These are phyloP conservation scores for Dasysyrphus tricinctus DNA, from an alignment of 2,888 invertebrate genomes.

Conservation along the genomic window DNA sequence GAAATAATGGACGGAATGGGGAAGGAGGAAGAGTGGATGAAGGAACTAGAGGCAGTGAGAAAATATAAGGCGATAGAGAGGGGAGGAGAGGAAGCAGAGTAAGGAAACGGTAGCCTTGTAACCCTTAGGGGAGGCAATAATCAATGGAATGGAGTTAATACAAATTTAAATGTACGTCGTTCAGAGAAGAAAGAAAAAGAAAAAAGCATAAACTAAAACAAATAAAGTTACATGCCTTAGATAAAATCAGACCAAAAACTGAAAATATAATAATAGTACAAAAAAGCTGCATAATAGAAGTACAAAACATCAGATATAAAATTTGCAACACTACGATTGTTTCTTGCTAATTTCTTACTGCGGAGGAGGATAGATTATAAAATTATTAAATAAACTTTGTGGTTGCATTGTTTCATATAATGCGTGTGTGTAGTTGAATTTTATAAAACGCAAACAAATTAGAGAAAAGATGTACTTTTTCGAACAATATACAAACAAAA, in stretches of 20 bases:
- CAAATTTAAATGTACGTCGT: too few relatives aligned
- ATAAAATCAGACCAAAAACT: background rate
- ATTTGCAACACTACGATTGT: conserved; percentile 5
- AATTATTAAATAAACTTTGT: conserved; percentile 40
- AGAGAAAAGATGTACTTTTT: background rate
- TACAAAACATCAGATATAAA: conserved; percentile 5
- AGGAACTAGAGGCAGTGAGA: too few relatives aligned
- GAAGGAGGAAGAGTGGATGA: too few relatives aligned
- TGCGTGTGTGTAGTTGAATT: conserved; percentile 58
- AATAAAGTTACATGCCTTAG: background rate
- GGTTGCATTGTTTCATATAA: conserved; percentile 44
- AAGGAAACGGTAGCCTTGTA: too few relatives aligned
- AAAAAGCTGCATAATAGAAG: background rate
- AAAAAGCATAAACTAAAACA: background rate
- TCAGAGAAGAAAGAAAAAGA: too few relatives aligned
- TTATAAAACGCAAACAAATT: conserved; percentile 20
- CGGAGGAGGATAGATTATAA: background rate
- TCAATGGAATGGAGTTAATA: too few relatives aligned
- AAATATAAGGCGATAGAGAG: too few relatives aligned
- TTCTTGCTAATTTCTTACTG: conserved; percentile 3
- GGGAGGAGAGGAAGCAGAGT: too few relatives aligned
- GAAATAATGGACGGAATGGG: too few relatives aligned
- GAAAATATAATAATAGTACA: background rate
- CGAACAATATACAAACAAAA: conserved; percentile 37
- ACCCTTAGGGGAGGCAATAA: too few relatives aligned